Conservation (phyloP, 2,888 invertebrate species). For the Tipula helvola region DNA sequence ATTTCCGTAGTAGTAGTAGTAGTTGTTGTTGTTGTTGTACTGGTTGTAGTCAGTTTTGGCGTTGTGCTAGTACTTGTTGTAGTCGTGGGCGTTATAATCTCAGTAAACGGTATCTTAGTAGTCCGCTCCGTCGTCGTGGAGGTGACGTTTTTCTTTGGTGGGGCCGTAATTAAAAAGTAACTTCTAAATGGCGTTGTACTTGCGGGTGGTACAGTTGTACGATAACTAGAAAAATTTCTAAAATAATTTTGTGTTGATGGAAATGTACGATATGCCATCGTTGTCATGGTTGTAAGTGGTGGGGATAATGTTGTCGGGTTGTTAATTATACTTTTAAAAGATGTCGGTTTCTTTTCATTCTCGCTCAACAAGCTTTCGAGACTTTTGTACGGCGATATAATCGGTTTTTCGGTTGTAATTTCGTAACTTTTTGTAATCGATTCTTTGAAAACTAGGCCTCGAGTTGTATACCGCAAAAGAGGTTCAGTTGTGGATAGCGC, state of each 20-base stretch:
- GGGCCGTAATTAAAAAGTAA: conserved; percentile 25
- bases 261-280: not conserved
- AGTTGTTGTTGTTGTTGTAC: conserved; percentile 20
- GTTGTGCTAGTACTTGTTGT: conserved; percentile 18
- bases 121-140: not conserved
- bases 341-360: conserved; percentile 22
- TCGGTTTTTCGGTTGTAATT: conserved; percentile 30
- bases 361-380: conserved; percentile 38
- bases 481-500: conserved; percentile 22
- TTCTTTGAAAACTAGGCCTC: conserved; percentile 31
- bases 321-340: conserved; percentile 17
- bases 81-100: conserved; percentile 18
- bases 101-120: conserved; percentile 13
- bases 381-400: conserved; percentile 42
- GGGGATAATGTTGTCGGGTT: conserved; percentile 23
- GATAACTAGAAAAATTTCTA: conserved; percentile 1
- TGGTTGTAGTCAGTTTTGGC: conserved; percentile 14
- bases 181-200: conserved; percentile 23
- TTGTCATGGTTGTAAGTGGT: conserved; percentile 18
- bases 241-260: not conserved
- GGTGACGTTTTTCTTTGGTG: conserved; percentile 18
- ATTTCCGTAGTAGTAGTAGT: conserved; percentile 16
- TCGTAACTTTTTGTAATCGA: conserved; percentile 28
- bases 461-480: conserved; percentile 29
- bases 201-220: conserved; percentile 8